These are phyloP conservation scores for Brienomyrus brachyistius DNA, from an alignment of 2,113 vertebrate species.

Conservation along the genomic window DNA sequence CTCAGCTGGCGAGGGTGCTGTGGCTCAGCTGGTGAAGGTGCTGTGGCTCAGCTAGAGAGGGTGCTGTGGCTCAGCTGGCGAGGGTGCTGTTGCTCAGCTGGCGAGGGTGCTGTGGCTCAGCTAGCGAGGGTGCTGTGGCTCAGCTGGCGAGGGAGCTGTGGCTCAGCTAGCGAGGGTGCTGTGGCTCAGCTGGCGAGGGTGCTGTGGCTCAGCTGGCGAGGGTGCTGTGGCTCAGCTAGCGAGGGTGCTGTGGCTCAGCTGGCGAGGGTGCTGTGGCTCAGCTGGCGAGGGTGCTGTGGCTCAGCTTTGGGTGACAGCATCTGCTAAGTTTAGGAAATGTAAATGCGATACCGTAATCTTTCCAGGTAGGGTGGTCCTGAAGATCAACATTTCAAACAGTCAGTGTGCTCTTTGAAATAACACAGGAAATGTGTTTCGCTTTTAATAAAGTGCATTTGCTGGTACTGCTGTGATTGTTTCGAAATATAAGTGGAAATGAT, in stretches of 20 bases:
- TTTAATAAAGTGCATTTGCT: background rate
- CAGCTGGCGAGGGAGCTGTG: background rate
- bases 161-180: no score
- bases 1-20: no score
- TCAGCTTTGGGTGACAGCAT: background rate
- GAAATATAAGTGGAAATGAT: background rate
- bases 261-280: background rate
- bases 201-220: no score
- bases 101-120: background rate
- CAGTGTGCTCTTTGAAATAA: background rate
- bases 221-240: background rate
- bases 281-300: background rate
- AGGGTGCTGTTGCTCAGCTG: background rate
- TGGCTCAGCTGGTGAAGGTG: background rate
- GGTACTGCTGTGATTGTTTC: background rate
- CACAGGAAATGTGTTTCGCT: background rate
- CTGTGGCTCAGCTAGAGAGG: no score
- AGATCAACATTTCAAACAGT: background rate
- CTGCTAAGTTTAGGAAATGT: background rate
- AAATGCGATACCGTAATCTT: background rate
- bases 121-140: background rate
- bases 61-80: background rate
- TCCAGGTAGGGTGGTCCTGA: background rate
- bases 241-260: background rate
- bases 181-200: background rate